Evolutionary conservation across 2,888 invertebrate genomes (phyloP).

Genomic region (Mimas tiliae): DNA sequence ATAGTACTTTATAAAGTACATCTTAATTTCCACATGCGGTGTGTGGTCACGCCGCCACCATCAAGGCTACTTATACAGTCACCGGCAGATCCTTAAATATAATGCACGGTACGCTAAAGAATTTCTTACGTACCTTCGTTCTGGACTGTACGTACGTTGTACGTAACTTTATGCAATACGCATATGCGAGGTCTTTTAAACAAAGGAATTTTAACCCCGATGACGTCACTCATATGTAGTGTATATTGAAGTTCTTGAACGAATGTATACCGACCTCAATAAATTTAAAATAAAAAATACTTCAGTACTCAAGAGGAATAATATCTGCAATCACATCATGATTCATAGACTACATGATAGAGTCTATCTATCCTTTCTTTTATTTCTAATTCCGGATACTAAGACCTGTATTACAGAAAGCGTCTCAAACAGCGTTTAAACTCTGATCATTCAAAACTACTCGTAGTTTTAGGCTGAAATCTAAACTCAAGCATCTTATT

Average conservation of each 20-base stretch:
- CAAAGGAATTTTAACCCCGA: constrained; percentile 38
- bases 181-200: constrained; percentile 17
- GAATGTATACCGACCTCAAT: constrained; percentile 33
- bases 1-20: constrained; percentile 30
- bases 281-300: not conserved
- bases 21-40: constrained; percentile 50
- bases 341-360: too few relatives aligned
- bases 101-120: constrained; percentile 29
- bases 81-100: constrained; percentile 10
- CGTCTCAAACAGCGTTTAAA: too few relatives aligned
- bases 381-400: too few relatives aligned
- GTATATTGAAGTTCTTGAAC: constrained; percentile 32
- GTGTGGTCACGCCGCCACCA: constrained; percentile 41
- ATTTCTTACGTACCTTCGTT: not conserved
- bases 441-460: too few relatives aligned
- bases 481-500: too few relatives aligned
- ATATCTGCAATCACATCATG: too few relatives aligned
- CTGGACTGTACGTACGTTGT: constrained; percentile 28
- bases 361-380: too few relatives aligned
- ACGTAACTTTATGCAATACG: constrained; percentile 28
- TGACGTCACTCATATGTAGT: constrained; percentile 39
- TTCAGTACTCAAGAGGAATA: not conserved
- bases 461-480: too few relatives aligned
- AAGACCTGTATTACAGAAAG: too few relatives aligned
- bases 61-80: constrained; percentile 40